phyloP scores from a whole-genome alignment of 2,113 vertebrate genomes.

The Aix galericulata region DNA sequence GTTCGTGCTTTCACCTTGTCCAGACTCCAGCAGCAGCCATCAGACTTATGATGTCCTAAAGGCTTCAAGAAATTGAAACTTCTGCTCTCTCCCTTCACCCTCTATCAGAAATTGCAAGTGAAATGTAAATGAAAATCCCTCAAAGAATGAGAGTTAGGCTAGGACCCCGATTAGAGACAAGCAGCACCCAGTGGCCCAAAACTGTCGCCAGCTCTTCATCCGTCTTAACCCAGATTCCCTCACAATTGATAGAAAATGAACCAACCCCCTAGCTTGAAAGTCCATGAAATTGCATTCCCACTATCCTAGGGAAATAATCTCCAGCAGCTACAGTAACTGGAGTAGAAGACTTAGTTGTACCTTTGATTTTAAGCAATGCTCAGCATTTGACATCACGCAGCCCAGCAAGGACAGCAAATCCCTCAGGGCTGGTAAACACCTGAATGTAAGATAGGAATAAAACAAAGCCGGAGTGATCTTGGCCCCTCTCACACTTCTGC shows the following conservation, averaged over 20 bases:
- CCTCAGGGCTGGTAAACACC: not conserved
- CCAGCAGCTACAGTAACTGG: not conserved
- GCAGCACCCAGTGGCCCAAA: not conserved
- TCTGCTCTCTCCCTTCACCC: not conserved
- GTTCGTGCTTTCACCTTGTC: not conserved
- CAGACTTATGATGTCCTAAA: not conserved
- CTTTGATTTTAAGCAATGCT: not conserved
- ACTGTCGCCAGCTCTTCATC: not conserved
- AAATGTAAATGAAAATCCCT: not conserved
- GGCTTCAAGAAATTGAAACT: not conserved
- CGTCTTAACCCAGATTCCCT: not conserved
- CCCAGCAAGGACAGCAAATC: not conserved
- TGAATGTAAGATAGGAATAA: not conserved
- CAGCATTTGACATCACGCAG: not conserved
- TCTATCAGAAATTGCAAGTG: not conserved
- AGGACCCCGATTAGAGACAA: not conserved
- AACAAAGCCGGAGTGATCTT: not conserved
- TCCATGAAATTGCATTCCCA: not conserved
- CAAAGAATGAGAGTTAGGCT: not conserved
- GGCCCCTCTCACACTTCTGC: not conserved
- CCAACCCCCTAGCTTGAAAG: not conserved
- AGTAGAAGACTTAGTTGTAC: not conserved
- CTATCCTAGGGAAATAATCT: not conserved
- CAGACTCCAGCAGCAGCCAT: not conserved
- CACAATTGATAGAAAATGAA: not conserved